Evolutionary conservation across 2,888 invertebrate genomes (phyloP), one percentile per base, ranked within the genome.

Genomic region (Polymixis lichenea): DNA sequence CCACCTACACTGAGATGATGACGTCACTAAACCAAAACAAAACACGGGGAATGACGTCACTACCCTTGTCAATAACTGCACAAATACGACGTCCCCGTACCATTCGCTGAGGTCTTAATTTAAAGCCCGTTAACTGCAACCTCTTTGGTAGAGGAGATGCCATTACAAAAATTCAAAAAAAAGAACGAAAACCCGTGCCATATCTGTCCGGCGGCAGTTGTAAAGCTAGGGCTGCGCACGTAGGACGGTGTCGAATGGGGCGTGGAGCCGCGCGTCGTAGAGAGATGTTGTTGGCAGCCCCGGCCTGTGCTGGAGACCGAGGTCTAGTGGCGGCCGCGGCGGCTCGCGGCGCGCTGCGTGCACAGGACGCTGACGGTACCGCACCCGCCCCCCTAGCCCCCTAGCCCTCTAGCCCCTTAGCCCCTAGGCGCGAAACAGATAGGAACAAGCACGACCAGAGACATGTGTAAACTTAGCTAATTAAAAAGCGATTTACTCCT

Each of bases 301-400:
- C 95, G 96, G 91, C 94, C 95, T 88, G 95, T 94, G 93, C 94
- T 96, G 93, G 97, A 96, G 96, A 96, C 96, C 83, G 96, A 96
- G 93, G 97, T 96, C 95, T 96, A 96, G 97, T 95, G 95, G 96
- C 95, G 96, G 95, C 93, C 95, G 95, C 96, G 95, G 95, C 95
- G 95, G 93, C 94, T 93, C 94, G 92, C 93, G 89, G 91, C 93
- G 92, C 95, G 95, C 94, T 95, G 94, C 94, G 94, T 92, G 92
- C 97, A 93, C 90, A 96, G 97, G 95, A 96, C 95, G 94, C 96
- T 93, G 87, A 95, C 96, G 96, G 96, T 96, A 95, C 93, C 90
- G 88, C 90, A 89, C 89, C 86, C 70, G 77, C 55, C 74, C 85
- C 85, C 85, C 73, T 86, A 82, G 84, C 85, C 53, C 46, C 58